Base-by-base conservation (phyloP, 2,113 vertebrate genomes). In the Chaetura pelagica region DNA sequence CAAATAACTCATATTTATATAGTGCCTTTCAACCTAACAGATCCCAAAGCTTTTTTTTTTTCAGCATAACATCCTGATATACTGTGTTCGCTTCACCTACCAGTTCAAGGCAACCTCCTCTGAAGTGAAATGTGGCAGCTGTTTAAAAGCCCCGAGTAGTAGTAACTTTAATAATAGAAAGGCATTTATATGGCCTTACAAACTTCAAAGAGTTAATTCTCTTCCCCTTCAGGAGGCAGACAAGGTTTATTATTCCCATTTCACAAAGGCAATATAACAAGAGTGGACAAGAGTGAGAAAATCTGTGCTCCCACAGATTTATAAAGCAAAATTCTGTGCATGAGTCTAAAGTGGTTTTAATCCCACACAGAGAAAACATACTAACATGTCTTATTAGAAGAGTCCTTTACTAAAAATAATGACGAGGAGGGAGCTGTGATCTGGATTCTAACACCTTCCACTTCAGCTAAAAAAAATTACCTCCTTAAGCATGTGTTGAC, bases 161-260 rank as follows among this genome's bases (percentile, higher is more conserved):
- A 95, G 87, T 91, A 94, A 87, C 87, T 93, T 95, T 66, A 96
- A 87, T 69, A 96, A 89, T 48, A 95, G 93, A 59, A 69, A 95
- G 85, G 79, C 93, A 96, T 96, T 96, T 97, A 91, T 96, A 93
- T 74, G 84, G 90, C 32, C 95, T 96, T 87, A 85, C 91, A 91
- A 94, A 90, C 94, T 94, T 97, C 87, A 95, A 96, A 96, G 93
- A 96, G 95, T 96, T 97, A 97, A 97, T 94, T 95, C 93, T 93
- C 72, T 94, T 59, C 91, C 94, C 90, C 85, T 93, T 94, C 90
- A 90, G 87, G 90, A 96, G 91, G 75, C 93, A 94, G 87, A 91
- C 81, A 80, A 89, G 89, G 91, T 96, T 96, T 97, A 96, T 97
- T 96, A 96, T 96, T 95, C 95, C 95, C 90, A 94, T 96, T 96